Evolutionary conservation across 2,113 vertebrate species (phyloP).

Genomic region (Butastur rufipennis): DNA sequence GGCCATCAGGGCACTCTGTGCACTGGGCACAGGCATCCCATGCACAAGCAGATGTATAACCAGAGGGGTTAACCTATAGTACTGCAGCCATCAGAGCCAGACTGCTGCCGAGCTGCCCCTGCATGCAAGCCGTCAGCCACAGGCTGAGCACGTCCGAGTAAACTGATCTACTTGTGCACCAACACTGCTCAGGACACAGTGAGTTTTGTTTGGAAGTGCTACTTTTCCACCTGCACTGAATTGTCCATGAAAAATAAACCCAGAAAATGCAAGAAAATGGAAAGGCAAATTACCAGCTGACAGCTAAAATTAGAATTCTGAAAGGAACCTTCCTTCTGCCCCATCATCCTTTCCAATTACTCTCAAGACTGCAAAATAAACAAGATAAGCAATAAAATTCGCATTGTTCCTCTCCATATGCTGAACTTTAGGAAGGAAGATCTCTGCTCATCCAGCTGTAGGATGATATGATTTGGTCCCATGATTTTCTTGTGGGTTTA

Average conservation of each 20-base stretch:
- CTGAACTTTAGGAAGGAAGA: not conserved
- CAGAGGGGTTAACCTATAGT: not conserved
- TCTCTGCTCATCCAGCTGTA: not conserved
- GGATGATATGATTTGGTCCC: not conserved
- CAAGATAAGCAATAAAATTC: not conserved
- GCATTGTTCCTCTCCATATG: not conserved
- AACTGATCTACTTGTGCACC: too few species aligned
- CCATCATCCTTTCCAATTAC: not conserved
- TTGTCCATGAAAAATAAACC: not conserved
- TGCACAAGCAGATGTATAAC: not conserved
- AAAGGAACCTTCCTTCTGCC: not conserved
- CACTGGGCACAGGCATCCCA: not conserved
- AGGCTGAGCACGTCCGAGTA: not conserved
- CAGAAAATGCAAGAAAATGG: not conserved
- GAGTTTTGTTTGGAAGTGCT: not conserved
- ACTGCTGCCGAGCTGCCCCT: not conserved
- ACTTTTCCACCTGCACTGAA: not conserved
- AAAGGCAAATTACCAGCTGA: not conserved
- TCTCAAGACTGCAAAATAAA: not conserved
- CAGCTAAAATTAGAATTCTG: not conserved
- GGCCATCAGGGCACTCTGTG: not conserved
- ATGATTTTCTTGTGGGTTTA: not conserved
- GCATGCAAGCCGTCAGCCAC: not conserved
- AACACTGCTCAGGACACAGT: too few species aligned
- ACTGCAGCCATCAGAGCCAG: not conserved